Base-by-base conservation (phyloP, 2,797 vertebrate species). In the Pangasius macronema region DNA sequence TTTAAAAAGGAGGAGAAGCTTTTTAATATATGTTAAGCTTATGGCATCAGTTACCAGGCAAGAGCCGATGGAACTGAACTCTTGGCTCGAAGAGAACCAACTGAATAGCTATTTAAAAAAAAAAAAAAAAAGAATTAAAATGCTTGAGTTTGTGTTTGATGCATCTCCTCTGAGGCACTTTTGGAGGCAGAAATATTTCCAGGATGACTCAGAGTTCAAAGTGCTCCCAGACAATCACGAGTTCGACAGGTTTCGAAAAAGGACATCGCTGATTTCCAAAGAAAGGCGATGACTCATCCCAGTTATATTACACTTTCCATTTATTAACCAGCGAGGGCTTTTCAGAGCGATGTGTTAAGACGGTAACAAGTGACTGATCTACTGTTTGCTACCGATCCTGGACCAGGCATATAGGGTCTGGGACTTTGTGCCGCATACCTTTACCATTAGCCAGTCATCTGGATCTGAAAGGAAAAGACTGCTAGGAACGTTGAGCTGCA, bases 161-260 rank as follows among this genome's bases (percentile, higher is more conserved):
- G 51, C 13, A 33, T 39, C 20, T 61, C 42, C 70, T 49, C 55
- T 55, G 86, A 79, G 76, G 81, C 83, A 77, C 57, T 82, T 82
- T 55, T 79, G 53, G 42, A 72, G 68, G 68, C 46, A 61, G 77
- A 86, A 83, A 86, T 77, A 79, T 68, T 36, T 27, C 33, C 2
- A 33, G 63, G 49, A 85, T 89, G 86, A 61, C 68, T 89, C 87
- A 89, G 80, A 65, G 89, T 87, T 87, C 89, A 87, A 89, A 89
- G 90, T 87, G 42, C 33, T 53, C 33, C 36, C 72, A 51, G 61
- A 77, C 57, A 27, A 80, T 73, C 53, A 53, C 75, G 27, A 3
- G 73, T 84, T 84, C 75, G 39, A 51, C 51, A 57, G 63, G 51
- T 39, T 59, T 63, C n/a, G 10, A 72, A 59, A 72, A 59, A 80